Conservation (phyloP, 35 echinoderm and acorn worm species). For the Ptychodera flava region DNA sequence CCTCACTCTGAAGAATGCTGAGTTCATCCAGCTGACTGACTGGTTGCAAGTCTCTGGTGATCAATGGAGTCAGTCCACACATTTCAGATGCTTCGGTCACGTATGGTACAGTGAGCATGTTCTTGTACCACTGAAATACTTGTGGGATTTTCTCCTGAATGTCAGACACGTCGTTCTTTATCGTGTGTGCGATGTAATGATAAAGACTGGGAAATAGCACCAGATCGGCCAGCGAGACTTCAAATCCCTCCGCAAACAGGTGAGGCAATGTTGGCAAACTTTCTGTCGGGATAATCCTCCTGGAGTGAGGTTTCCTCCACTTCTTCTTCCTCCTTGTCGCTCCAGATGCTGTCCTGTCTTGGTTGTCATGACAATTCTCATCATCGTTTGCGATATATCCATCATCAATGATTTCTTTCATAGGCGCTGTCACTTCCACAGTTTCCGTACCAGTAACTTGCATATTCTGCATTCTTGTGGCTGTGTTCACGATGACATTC, state of each 20-base stretch:
- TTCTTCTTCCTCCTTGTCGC: background rate
- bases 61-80: background rate
- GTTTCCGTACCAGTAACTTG: background rate
- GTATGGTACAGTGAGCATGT: background rate
- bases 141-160: background rate
- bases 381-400: background rate
- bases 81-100: background rate
- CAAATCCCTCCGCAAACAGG: conserved; percentile 5
- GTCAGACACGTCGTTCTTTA: background rate
- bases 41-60: too few relatives aligned
- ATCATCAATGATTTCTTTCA: background rate
- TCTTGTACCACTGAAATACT: background rate
- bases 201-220: conserved; percentile 12
- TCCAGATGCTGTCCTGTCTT: background rate
- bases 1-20: too few relatives aligned
- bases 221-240: background rate
- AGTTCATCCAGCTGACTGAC: too few relatives aligned
- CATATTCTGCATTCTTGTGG: background rate
- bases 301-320: background rate
- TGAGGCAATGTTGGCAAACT: background rate
- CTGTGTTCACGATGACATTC: background rate
- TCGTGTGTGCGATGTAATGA: background rate
- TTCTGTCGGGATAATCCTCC: background rate
- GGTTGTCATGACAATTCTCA: background rate
- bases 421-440: too few relatives aligned